These are phyloP conservation scores for Aphelocoma californica DNA, from an alignment of 2,797 vertebrate species.

Conservation along the genomic window DNA sequence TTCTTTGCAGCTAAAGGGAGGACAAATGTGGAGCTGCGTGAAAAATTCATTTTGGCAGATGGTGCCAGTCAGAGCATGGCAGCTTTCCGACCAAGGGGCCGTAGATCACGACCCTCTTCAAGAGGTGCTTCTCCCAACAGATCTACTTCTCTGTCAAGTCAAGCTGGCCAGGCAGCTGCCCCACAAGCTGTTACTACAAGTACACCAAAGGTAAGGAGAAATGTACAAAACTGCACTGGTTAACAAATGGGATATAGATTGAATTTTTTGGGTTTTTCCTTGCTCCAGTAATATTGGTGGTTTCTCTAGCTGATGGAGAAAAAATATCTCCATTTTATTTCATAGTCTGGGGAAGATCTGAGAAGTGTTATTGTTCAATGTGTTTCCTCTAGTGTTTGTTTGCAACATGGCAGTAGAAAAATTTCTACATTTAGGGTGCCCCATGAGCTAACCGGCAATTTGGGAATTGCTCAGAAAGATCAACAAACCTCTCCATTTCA, in stretches of 20 bases:
- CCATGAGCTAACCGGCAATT: neutral
- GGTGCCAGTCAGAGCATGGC: conserved; percentile 94
- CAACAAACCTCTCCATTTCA: neutral
- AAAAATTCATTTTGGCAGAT: conserved; percentile 97
- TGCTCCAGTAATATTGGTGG: neutral
- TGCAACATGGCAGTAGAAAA: neutral
- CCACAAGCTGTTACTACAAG: conserved; percentile 75
- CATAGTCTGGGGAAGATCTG: neutral
- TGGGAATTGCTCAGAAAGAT: neutral
- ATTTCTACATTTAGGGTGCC: neutral
- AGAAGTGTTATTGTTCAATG: neutral
- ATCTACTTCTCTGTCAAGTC: conserved; percentile 88
- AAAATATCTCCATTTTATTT: neutral
- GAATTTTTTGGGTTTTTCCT: neutral
- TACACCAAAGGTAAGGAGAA: conserved; percentile 86
- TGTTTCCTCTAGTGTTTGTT: neutral
- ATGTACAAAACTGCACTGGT: neutral
- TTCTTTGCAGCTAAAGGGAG: conserved; percentile 89
- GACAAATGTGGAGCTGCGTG: conserved; percentile 94
- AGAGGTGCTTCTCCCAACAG: conserved; percentile 93
- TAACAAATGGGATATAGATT: neutral
- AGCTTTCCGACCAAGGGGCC: conserved; percentile 93
- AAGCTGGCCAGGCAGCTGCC: conserved; percentile 79
- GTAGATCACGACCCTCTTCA: conserved; percentile 92
- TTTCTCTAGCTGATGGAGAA: neutral